Percentiles rank a stretch among this genome's conserved stretches.
These are phyloP conservation scores for Chloropsis cyanopogon DNA, from an alignment of 2,113 vertebrate genomes.

Conservation along the genomic window DNA sequence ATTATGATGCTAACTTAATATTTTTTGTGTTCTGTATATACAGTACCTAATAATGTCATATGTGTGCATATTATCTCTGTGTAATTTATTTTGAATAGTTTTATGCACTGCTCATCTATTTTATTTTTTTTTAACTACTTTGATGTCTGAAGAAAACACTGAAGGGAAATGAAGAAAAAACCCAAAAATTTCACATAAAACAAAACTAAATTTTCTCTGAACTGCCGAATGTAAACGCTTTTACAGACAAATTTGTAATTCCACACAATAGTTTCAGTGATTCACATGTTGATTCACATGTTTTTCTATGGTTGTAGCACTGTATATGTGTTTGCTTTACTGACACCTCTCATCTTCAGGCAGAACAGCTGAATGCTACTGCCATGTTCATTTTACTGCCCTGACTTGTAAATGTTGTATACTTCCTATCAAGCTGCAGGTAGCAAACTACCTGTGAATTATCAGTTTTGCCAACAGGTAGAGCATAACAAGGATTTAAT, in stretches of 20 bases:
- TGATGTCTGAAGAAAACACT: background rate
- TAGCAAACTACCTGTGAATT: background rate
- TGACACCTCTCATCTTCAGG: background rate
- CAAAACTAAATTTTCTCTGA: background rate
- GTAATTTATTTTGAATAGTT: background rate
- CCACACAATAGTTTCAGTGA: background rate
- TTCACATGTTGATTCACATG: background rate
- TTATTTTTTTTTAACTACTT: background rate
- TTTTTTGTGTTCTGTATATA: background rate
- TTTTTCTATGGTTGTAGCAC: background rate
- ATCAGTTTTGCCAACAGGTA: background rate
- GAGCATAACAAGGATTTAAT: conserved; percentile 18
- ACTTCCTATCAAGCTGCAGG: background rate
- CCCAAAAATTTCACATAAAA: background rate
- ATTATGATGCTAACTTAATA: background rate
- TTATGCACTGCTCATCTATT: background rate
- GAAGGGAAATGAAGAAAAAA: background rate
- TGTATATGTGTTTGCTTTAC: background rate
- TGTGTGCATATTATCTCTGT: background rate
- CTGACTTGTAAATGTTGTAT: background rate
- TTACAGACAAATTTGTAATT: background rate
- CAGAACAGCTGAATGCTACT: background rate
- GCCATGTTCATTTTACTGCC: background rate
- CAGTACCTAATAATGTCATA: background rate
- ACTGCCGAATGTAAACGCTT: background rate